A percentile compares a stretch with the other conserved stretches of the same genome.
Evolutionary conservation across 2,888 invertebrate genomes (phyloP).

Genomic region (Leptothorax acervorum): DNA sequence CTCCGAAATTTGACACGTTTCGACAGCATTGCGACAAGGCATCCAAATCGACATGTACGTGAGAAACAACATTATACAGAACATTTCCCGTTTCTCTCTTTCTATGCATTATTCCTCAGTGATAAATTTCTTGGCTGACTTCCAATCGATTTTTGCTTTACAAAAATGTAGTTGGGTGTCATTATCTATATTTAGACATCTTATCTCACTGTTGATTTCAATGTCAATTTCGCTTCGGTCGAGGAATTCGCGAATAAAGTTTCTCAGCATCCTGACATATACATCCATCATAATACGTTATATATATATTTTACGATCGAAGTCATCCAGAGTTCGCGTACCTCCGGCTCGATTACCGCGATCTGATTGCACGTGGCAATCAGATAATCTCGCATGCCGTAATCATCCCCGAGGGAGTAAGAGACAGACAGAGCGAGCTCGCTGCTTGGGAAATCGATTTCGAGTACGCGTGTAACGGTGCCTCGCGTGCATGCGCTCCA

Average conservation of each 20-base stretch:
- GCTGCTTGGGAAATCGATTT: background rate
- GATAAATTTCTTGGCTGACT: background rate
- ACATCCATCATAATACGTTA: background rate
- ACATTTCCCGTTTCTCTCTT: background rate
- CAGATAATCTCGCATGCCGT: conserved; percentile 13
- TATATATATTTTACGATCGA: background rate
- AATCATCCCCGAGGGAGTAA: background rate
- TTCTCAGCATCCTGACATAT: background rate
- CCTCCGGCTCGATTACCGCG: background rate
- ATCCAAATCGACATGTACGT: background rate
- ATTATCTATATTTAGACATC: conserved; percentile 20
- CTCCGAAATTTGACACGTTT: conserved; percentile 15
- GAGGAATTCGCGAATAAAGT: background rate
- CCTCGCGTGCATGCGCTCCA: background rate
- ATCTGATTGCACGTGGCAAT: conserved; percentile 18
- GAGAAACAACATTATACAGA: background rate
- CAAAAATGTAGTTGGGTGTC: background rate
- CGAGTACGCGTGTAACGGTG: background rate
- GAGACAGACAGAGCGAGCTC: background rate
- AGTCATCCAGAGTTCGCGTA: background rate
- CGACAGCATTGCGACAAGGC: conserved; percentile 10
- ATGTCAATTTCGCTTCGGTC: background rate
- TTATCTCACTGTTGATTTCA: background rate
- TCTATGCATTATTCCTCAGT: background rate
- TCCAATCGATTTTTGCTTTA: background rate